phyloP scores from a whole-genome alignment of 2,797 vertebrate genomes.

The Aplochiton taeniatus region DNA sequence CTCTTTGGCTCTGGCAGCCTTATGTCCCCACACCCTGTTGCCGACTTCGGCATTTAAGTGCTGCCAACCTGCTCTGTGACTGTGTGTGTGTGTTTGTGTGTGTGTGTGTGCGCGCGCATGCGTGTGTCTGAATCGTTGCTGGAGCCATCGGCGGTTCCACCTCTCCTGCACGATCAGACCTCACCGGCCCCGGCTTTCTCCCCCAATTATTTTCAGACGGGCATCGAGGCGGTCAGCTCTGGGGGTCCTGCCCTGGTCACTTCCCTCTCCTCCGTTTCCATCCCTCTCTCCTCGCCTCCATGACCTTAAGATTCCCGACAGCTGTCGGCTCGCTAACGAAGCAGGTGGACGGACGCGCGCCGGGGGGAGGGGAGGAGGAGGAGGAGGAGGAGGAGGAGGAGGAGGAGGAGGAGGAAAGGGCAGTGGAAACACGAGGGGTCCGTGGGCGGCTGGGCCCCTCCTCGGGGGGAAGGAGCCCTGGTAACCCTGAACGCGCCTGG shows the following conservation, averaged over 20 bases:
- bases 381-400: neutral
- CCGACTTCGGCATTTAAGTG: conserved; percentile 60
- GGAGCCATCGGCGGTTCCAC: conserved; percentile 55
- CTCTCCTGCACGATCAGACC: conserved; percentile 46
- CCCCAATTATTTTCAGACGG: conserved; percentile 57
- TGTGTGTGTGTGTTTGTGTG: conserved; percentile 24
- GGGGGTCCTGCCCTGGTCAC: conserved; percentile 43
- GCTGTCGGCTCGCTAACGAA: conserved; percentile 35
- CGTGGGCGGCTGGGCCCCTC: too few species aligned
- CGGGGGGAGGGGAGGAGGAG: neutral
- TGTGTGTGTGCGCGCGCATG: conserved; percentile 30
- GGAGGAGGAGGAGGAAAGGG: neutral
- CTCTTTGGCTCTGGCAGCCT: conserved; percentile 49
- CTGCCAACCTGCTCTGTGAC: conserved; percentile 51
- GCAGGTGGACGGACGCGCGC: conserved; percentile 28
- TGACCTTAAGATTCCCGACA: conserved; percentile 40
- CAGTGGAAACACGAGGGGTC: neutral
- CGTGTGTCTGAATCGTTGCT: conserved; percentile 35
- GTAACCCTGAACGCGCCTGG: neutral
- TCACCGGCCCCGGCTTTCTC: conserved; percentile 47
- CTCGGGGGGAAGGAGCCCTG: neutral
- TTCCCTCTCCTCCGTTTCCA: conserved; percentile 34
- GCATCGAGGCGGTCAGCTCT: conserved; percentile 36
- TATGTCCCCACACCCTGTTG: conserved; percentile 21
- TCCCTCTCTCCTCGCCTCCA: conserved; percentile 5